These are phyloP conservation scores for Chascanopsetta lugubris DNA, from an alignment of 2,113 vertebrate species.

Conservation along the genomic window DNA sequence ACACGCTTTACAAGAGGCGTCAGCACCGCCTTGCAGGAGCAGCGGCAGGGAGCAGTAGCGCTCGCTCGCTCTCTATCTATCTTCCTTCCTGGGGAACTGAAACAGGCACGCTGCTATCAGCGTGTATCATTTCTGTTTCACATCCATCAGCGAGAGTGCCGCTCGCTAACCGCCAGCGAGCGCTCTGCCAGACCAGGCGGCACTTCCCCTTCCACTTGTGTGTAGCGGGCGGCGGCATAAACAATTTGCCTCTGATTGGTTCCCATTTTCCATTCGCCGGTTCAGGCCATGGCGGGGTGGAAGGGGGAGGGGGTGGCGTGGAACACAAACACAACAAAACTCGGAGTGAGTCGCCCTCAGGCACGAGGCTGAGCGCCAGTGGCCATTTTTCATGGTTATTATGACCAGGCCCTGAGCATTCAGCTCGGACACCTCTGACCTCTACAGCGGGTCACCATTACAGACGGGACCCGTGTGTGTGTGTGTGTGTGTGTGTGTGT, in stretches of 20 bases:
- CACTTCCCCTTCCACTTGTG: constrained; percentile 63
- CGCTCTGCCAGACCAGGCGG: constrained; percentile 42
- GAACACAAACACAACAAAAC: constrained; percentile 2
- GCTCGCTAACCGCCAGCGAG: constrained; percentile 41
- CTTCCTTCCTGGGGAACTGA: constrained; percentile 44
- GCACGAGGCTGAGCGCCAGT: constrained; percentile 15
- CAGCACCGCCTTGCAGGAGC: not conserved
- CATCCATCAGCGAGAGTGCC: constrained; percentile 63
- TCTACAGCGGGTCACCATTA: constrained; percentile 45
- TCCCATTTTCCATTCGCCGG: constrained; percentile 60
- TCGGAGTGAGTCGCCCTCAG: not conserved
- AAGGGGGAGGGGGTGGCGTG: constrained; percentile 13
- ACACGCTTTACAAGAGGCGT: constrained; percentile 40
- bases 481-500: constrained; percentile 6
- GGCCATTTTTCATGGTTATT: constrained; percentile 61
- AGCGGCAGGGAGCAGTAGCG: too few relatives aligned
- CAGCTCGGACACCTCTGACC: constrained; percentile 45
- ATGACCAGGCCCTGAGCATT: constrained; percentile 29
- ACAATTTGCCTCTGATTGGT: constrained; percentile 75
- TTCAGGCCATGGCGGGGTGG: not conserved
- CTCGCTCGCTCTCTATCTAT: constrained; percentile 65
- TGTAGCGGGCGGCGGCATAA: constrained; percentile 17
- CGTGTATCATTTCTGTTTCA: constrained; percentile 62
- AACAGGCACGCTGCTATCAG: constrained; percentile 66
- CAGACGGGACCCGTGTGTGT: constrained; percentile 2